Base-by-base conservation (phyloP, 2,797 vertebrate genomes). In the Microhierax caerulescens region DNA sequence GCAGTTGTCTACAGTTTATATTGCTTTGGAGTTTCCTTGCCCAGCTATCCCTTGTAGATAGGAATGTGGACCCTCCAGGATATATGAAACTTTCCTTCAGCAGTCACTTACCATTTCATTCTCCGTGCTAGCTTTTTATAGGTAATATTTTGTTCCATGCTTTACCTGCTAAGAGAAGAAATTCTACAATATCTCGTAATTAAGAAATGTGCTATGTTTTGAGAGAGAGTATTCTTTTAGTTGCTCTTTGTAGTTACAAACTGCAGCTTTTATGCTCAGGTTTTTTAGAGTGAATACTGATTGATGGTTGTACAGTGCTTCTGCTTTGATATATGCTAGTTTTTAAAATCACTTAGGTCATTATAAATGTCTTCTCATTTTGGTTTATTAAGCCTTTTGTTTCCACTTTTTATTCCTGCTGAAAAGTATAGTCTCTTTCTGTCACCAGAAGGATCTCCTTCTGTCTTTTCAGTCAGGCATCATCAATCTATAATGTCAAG, bases 401-500 rank as follows among this genome's bases (percentile, higher is more conserved):
- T 98, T 97, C 79, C 83, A 28, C 81, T 96, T 95, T 80, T 92
- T 93, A 68, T 83, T 85, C 72, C 92, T 82, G 22, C 34, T 88
- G 91, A 83, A 92, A 96, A 57, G 45, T 80, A 14, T 39, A 41
- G 60, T n/a, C 41, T 79, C 97, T 64, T 93, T 88, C 80, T 88
- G 28, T 96, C 74, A 91, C 70, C 73, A 90, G 90, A 90, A 97
- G 90, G 90, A 95, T 92, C 74, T 86, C 89, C 81, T 96, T 96
- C 93, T 97, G 86, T 92, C 86, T 95, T 86, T 91, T 88, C 67
- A 85, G 90, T 97, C 84, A 94, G 86, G 93, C 82, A 57, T 97
- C 97, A 97, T 97, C 95, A 97, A 91, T 98, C 97, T 98, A 76
- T 85, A 79, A 90, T 94, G 96, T 97, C 95, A 97, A 95, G 70